phyloP scores from a whole-genome alignment of 2,113 vertebrate genomes.

The Riparia riparia region DNA sequence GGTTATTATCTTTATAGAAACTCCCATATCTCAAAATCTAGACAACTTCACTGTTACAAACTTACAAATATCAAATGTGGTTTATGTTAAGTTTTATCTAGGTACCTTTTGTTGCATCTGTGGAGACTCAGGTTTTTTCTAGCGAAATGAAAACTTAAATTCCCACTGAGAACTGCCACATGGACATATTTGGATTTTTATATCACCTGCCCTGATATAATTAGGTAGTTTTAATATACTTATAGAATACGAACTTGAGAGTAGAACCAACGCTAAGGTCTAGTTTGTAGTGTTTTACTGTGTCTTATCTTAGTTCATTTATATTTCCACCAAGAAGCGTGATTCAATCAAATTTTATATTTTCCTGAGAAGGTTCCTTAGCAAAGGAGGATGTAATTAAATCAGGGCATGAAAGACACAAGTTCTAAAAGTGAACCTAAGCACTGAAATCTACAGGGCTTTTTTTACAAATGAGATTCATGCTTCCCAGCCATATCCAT shows the following conservation, averaged over 20 bases:
- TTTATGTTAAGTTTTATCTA: conserved; percentile 14
- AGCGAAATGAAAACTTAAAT: background rate
- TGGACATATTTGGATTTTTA: background rate
- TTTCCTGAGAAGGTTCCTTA: background rate
- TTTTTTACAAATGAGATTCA: background rate
- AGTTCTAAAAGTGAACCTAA: background rate
- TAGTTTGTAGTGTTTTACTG: background rate
- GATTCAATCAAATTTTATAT: background rate
- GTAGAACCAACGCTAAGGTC: background rate
- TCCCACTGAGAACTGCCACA: background rate
- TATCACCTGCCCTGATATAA: background rate
- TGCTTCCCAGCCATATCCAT: background rate
- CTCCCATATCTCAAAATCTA: background rate
- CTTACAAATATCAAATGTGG: background rate
- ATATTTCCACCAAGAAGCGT: background rate
- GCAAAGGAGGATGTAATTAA: background rate
- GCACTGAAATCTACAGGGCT: background rate
- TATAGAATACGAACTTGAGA: background rate
- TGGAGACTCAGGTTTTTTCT: background rate
- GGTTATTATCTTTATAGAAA: background rate
- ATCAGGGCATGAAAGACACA: background rate
- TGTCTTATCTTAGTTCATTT: background rate
- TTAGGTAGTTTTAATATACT: background rate
- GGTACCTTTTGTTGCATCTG: background rate
- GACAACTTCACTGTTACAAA: background rate